These are phyloP conservation scores for Austrofundulus limnaeus DNA, from an alignment of 2,113 vertebrate species.

Conservation along the genomic window DNA sequence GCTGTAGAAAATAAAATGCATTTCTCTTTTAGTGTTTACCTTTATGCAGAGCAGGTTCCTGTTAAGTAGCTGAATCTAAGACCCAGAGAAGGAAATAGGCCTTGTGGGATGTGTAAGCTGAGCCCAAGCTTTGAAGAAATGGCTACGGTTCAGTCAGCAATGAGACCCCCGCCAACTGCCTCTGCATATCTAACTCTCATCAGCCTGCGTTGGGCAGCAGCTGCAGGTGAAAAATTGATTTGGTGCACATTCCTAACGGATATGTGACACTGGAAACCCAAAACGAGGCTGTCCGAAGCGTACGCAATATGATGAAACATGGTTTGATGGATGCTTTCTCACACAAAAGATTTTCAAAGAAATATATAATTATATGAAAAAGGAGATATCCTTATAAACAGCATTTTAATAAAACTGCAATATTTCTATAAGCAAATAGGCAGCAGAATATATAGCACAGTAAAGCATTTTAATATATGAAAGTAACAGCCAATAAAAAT, in stretches of 20 bases:
- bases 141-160: conserved; percentile 53
- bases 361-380: not conserved
- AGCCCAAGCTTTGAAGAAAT: conserved; percentile 36
- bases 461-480: not conserved
- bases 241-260: conserved; percentile 23
- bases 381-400: not conserved
- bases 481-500: not conserved
- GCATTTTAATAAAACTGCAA: not conserved
- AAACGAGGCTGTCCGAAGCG: not conserved
- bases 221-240: conserved; percentile 46
- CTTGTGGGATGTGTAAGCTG: conserved; percentile 28
- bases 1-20: conserved; percentile 10
- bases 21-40: conserved; percentile 26
- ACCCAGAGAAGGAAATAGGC: conserved; percentile 35
- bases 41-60: conserved; percentile 26
- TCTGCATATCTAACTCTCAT: conserved; percentile 60
- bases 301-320: not conserved
- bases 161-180: conserved; percentile 38
- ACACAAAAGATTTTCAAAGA: not conserved
- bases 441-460: not conserved
- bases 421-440: not conserved
- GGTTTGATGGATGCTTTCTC: not conserved
- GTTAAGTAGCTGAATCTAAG: conserved; percentile 17
- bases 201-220: conserved; percentile 42
- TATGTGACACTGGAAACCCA: conserved; percentile 20